phyloP scores from a whole-genome alignment of 2,797 vertebrate genomes.

The Microchirus variegatus region DNA sequence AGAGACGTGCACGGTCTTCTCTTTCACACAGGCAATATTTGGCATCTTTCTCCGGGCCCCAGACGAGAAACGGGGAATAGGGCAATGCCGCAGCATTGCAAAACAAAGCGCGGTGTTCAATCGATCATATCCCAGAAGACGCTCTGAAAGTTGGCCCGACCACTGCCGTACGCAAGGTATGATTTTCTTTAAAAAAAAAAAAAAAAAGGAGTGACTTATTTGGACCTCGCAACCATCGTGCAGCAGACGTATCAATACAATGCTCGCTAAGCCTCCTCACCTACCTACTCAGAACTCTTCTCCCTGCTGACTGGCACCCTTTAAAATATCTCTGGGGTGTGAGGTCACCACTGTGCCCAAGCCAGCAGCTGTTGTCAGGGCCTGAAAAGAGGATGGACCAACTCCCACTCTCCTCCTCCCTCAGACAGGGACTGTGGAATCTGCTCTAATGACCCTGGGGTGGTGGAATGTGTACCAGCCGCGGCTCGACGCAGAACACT shows the following conservation, averaged over 20 bases:
- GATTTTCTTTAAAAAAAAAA: constrained; percentile 64
- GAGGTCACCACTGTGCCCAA: constrained; percentile 86
- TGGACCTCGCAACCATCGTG: constrained; percentile 77
- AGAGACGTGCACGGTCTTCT: constrained; percentile 77
- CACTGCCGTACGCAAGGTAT: constrained; percentile 39
- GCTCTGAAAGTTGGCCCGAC: constrained; percentile 21
- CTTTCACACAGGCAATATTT: constrained; percentile 81
- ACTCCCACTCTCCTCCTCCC: constrained; percentile 59
- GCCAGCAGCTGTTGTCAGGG: constrained; percentile 87
- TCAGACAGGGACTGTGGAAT: constrained; percentile 63
- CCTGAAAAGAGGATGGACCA: constrained; percentile 67
- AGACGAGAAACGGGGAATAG: constrained; percentile 79
- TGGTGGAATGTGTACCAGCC: constrained; percentile 59
- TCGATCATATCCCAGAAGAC: constrained; percentile 73
- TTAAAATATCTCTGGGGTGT: constrained; percentile 88
- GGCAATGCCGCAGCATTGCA: constrained; percentile 86
- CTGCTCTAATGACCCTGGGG: constrained; percentile 64
- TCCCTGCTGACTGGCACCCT: constrained; percentile 88
- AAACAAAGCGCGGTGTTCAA: constrained; percentile 48
- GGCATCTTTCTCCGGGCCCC: constrained; percentile 86
- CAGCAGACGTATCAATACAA: constrained; percentile 69
- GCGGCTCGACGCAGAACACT: constrained; percentile 50
- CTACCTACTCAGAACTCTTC: constrained; percentile 77
- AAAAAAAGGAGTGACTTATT: constrained; percentile 64
- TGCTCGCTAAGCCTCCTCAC: constrained; percentile 38